Base-by-base conservation (phyloP, 1,140 invertebrate species). In the Brachionus angularis region DNA sequence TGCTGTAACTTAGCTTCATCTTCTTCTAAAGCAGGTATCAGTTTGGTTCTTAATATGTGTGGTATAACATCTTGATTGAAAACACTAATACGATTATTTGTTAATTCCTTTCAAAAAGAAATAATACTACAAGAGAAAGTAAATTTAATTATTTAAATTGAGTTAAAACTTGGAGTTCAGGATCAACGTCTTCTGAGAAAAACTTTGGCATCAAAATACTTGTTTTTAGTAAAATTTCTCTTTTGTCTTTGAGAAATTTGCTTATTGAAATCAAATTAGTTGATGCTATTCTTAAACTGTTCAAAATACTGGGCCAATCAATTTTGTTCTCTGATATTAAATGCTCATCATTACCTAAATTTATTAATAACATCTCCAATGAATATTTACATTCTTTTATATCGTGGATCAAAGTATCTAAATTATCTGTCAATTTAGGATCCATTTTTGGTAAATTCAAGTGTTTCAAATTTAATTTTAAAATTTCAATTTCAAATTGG, bases 41-140 rank as follows among this genome's bases (percentile, higher is more conserved):
- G 18, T 70, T 70, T 70, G 14, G 67, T 70, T 34, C 67, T 29
- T 33, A 70, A 29, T 8, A 70, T 50, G 18, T 70, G 67, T 4
- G 67, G 67, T 10, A 70, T 70, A 8, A 70, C 46, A 44, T 70
- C 67, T 27, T 70, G 67, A 52, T 70, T 70, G 23, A 70, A 70
- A 31, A 70, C 46, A 21, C 46, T 50, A 8, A 70, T 50, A 34
- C 67, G 46, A 33, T 36, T 39, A 16, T 70, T 29, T 21, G 47
- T 70, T 14, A 70, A 3, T 7, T 36, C 18, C 16, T 50, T 42
- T 10, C 10, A 16, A 10, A 10, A 16, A 42, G 10, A 16, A 10
- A 10, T 42, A 10, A 16, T 42, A 10, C 39, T 10, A 42, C 10
- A 42, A 10, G 10, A 16, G 39, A 16, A 42, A 16, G 39, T 10